Percentiles rank a stretch among this genome's conserved stretches.
Evolutionary conservation across 1,140 invertebrate species (phyloP).

Genomic region (Drosophila simulans): DNA sequence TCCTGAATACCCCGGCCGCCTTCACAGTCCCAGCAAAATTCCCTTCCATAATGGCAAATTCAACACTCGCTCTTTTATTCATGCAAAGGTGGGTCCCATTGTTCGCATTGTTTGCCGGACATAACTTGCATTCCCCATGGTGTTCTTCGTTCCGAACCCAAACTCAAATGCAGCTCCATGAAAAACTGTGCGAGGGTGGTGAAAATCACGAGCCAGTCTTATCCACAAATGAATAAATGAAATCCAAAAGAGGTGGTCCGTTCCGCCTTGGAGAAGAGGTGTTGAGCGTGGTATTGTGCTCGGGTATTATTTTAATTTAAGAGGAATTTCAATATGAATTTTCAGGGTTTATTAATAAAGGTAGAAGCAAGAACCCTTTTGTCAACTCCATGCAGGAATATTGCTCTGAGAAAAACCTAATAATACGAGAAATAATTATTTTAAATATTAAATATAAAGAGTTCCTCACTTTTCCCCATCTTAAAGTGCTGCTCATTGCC

Average conservation of each 20-base stretch:
- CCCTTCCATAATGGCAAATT: constrained; percentile 49
- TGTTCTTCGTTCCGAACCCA: constrained; percentile 5
- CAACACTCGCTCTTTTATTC: constrained; percentile 40
- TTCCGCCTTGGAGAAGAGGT: background rate
- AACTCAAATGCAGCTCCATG: constrained; percentile 15
- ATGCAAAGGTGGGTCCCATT: constrained; percentile 41
- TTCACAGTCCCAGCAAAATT: constrained; percentile 2
- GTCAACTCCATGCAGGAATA: too few relatives aligned
- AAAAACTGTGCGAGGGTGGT: background rate
- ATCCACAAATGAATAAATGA: constrained; percentile 33
- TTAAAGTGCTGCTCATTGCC: background rate
- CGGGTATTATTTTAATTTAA: background rate
- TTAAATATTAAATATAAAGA: too few relatives aligned
- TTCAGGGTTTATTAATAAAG: background rate
- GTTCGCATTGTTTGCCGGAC: constrained; percentile 47
- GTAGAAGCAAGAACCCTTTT: too few relatives aligned
- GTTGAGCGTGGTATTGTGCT: background rate
- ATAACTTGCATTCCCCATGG: constrained; percentile 41
- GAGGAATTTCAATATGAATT: background rate
- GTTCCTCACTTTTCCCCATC: background rate
- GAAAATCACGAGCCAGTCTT: background rate
- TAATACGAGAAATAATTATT: too few relatives aligned
- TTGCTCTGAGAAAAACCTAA: too few relatives aligned
- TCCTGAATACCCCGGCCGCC: constrained; percentile 7
- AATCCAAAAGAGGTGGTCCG: constrained; percentile 3